phyloP scores from a whole-genome alignment of 2,113 vertebrate species.

The Ascaphus truei region DNA sequence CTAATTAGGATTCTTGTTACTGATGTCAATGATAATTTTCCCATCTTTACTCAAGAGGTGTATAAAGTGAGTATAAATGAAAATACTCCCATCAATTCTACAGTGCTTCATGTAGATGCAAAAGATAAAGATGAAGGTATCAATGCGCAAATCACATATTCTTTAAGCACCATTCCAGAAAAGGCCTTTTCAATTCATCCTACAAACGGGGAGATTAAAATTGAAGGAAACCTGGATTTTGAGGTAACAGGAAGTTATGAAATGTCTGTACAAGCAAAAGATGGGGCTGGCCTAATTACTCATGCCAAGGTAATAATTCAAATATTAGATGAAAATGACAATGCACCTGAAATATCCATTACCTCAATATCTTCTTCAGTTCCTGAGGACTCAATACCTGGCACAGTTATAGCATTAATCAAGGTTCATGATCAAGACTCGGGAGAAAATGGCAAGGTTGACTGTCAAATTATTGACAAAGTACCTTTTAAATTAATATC shows the following conservation, averaged over 20 bases:
- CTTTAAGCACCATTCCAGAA: conserved; percentile 49
- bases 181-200: conserved; percentile 50
- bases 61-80: conserved; percentile 49
- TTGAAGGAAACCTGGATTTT: conserved; percentile 57
- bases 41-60: conserved; percentile 50
- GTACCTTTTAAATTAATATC: too few species aligned
- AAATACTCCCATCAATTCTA: conserved; percentile 42
- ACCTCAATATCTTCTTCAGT: conserved; percentile 41
- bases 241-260: conserved; percentile 54
- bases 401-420: conserved; percentile 59
- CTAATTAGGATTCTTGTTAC: conserved; percentile 37
- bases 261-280: conserved; percentile 55
- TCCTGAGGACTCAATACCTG: conserved; percentile 51
- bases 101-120: conserved; percentile 48
- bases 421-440: conserved; percentile 62
- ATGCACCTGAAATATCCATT: conserved; percentile 52
- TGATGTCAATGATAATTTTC: conserved; percentile 59
- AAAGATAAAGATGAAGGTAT: conserved; percentile 56
- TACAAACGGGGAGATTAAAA: conserved; percentile 51
- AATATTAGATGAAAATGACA: conserved; percentile 59
- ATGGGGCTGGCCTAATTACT: conserved; percentile 52
- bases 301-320: conserved; percentile 50
- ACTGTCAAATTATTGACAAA: too few species aligned
- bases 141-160: conserved; percentile 57
- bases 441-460: too few species aligned